Evolutionary conservation across 2,113 vertebrate genomes (phyloP).

Genomic region (Ameiurus melas): DNA sequence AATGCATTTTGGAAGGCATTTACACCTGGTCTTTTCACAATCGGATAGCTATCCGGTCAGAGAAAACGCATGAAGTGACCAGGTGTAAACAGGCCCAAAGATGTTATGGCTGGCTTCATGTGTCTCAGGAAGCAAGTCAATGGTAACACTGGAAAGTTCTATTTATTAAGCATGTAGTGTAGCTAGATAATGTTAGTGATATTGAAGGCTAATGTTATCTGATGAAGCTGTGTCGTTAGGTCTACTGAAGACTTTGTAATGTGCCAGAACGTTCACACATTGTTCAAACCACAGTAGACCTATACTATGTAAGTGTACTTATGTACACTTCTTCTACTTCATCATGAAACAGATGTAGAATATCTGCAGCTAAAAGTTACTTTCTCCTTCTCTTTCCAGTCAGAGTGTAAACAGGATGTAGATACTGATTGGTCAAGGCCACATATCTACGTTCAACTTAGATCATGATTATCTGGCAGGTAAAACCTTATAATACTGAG

Average conservation of each 20-base stretch:
- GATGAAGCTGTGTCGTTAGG: background rate
- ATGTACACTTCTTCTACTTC: background rate
- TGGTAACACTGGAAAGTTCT: background rate
- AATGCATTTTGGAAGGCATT: no score
- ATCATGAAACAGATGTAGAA: background rate
- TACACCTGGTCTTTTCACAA: no score
- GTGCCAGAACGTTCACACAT: background rate
- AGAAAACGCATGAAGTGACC: no score
- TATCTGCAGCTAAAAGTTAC: background rate
- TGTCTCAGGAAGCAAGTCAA: background rate
- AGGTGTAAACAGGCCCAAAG: no score
- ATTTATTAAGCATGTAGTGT: background rate
- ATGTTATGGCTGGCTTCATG: background rate
- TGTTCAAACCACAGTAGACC: background rate
- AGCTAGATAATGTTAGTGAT: background rate
- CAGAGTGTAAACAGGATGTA: background rate
- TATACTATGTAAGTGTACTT: background rate
- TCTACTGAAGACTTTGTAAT: background rate
- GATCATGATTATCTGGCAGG: background rate
- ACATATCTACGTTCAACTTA: background rate
- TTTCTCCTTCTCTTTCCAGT: background rate
- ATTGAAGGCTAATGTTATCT: background rate
- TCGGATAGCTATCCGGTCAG: no score
- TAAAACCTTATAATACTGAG: slow-evolving; percentile 1
- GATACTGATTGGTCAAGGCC: background rate